Evolutionary conservation across 2,797 vertebrate species (phyloP).

Genomic region (Coregonus sp.): DNA sequence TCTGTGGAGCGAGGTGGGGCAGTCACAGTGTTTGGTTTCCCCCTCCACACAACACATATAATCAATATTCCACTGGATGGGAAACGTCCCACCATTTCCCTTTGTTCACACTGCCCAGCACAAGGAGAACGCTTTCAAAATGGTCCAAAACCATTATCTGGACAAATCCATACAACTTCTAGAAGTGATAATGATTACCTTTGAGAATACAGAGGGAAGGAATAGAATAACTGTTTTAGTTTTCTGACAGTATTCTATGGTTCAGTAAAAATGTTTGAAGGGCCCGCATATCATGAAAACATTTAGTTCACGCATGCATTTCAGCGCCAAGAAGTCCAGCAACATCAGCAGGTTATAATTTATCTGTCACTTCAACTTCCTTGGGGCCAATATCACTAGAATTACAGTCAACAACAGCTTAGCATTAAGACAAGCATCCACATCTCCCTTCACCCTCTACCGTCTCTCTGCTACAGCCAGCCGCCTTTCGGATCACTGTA

Average conservation of each 20-base stretch:
- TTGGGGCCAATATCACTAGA: constrained; percentile 37
- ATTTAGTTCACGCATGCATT: constrained; percentile 12
- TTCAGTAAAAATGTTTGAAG: constrained; percentile 11
- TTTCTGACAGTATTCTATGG: background rate
- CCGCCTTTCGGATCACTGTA: background rate
- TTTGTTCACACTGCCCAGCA: constrained; percentile 55
- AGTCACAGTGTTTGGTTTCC: constrained; percentile 59
- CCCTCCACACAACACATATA: constrained; percentile 36
- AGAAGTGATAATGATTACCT: constrained; percentile 65
- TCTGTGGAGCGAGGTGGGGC: constrained; percentile 54
- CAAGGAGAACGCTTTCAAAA: constrained; percentile 33
- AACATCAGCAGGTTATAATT: constrained; percentile 1
- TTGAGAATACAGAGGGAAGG: constrained; percentile 47
- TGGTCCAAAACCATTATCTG: constrained; percentile 41
- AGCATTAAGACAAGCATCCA: constrained; percentile 24
- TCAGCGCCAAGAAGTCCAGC: background rate
- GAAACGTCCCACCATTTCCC: constrained; percentile 46
- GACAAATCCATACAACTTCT: constrained; percentile 42
- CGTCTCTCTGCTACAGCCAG: constrained; percentile 1
- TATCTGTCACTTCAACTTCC: constrained; percentile 28
- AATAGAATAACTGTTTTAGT: constrained; percentile 4
- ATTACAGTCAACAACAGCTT: constrained; percentile 44
- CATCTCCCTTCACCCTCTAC: constrained; percentile 27
- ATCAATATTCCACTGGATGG: constrained; percentile 65
- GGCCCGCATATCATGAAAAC: background rate